Conservation (phyloP, 2,113 vertebrate species). For the Colaptes auratus region DNA sequence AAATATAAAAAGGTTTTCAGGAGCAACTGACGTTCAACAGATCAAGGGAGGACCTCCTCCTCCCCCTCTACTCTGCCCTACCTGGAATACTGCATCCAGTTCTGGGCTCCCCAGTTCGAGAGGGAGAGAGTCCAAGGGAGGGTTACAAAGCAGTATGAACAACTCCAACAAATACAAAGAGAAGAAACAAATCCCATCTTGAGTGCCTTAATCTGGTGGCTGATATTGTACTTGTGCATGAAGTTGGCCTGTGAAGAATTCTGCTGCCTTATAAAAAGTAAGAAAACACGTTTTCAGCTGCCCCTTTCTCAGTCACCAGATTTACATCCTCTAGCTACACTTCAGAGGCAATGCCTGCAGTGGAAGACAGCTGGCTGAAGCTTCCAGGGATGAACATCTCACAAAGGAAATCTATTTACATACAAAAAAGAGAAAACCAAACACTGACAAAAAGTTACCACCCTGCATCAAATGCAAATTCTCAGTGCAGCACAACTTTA, state of each 20-base stretch:
- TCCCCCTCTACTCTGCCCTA: too few relatives aligned
- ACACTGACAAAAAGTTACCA: background rate
- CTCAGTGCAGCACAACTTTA: background rate
- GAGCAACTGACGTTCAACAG: background rate
- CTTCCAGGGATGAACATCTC: background rate
- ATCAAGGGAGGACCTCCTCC: background rate
- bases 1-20: background rate
- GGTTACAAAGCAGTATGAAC: too few relatives aligned
- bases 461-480: background rate
- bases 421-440: background rate
- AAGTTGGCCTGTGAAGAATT: background rate
- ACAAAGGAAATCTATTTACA: background rate
- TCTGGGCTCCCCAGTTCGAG: too few relatives aligned
- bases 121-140: too few relatives aligned
- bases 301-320: background rate
- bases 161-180: background rate
- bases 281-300: background rate
- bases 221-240: background rate
- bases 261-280: background rate
- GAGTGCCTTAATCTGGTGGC: background rate
- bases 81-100: too few relatives aligned
- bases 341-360: background rate
- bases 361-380: background rate
- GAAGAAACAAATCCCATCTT: background rate
- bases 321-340: background rate